These are phyloP conservation scores for Platorchestia sp. DNA, from an alignment of 1,140 invertebrate genomes.

Conservation along the genomic window DNA sequence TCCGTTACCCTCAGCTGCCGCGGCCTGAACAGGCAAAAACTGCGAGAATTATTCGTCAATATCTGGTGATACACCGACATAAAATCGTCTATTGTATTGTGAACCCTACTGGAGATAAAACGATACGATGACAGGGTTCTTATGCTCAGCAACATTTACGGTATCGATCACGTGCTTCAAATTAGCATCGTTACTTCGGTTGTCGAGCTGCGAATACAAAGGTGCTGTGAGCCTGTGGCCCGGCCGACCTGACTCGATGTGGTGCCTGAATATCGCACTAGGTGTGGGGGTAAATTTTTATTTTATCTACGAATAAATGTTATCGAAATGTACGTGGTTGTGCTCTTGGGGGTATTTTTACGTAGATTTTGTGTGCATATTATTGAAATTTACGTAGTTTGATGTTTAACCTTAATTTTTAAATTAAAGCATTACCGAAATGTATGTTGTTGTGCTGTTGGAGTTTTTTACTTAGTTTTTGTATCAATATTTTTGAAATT, in stretches of 20 bases:
- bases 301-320: too few species aligned
- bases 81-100: not conserved
- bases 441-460: too few species aligned
- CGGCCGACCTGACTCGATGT: too few species aligned
- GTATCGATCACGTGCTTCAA: not conserved
- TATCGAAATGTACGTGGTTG: not conserved
- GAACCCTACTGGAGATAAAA: not conserved
- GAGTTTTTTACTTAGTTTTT: too few species aligned
- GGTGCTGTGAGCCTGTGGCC: not conserved
- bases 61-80: not conserved
- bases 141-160: not conserved
- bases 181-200: not conserved
- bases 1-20: not conserved
- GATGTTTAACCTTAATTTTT: too few species aligned
- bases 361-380: too few species aligned
- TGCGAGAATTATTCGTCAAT: not conserved
- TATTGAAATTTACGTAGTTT: too few species aligned
- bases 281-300: too few species aligned
- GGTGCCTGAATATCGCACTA: not conserved
- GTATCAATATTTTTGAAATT: too few species aligned
- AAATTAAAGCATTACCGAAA: too few species aligned
- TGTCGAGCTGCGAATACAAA: not conserved
- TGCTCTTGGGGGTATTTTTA: not conserved
- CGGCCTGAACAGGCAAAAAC: not conserved
- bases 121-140: not conserved